Percentiles rank a stretch among this genome's conserved stretches.
Evolutionary conservation across 2,888 invertebrate species (phyloP).

Genomic region (Leptogaster cylindrica): DNA sequence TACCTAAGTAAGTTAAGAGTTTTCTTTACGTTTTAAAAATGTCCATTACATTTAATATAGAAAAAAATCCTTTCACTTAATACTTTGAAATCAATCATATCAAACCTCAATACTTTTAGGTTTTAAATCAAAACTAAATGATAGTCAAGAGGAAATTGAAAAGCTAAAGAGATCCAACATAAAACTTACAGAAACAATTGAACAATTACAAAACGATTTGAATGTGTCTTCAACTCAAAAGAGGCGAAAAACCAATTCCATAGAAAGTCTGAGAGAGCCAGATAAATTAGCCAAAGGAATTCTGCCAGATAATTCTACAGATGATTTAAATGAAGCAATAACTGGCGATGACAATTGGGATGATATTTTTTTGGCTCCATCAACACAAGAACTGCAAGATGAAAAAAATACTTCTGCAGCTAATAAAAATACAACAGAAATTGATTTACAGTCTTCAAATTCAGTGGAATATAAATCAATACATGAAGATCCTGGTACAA

Average conservation of each 20-base stretch:
- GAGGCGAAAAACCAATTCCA: conserved; percentile 38
- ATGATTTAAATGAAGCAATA: conserved; percentile 56
- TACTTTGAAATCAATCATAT: no score
- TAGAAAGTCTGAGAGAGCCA: background rate
- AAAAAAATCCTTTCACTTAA: no score
- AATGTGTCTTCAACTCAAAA: background rate
- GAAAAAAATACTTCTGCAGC: conserved; percentile 21
- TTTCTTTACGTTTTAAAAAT: no score
- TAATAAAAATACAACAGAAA: background rate
- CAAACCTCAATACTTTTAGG: conserved; percentile 11
- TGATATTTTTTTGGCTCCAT: conserved; percentile 48
- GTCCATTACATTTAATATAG: no score
- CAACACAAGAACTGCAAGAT: conserved; percentile 1
- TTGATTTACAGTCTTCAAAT: conserved; percentile 1
- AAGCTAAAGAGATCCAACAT: background rate
- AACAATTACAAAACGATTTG: background rate
- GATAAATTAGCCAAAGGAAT: background rate
- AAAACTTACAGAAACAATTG: conserved; percentile 3
- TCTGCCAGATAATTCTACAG: conserved; percentile 43
- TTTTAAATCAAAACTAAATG: conserved; percentile 29
- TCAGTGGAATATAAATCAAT: no score
- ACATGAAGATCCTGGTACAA: no score
- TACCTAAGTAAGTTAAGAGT: conserved; percentile 53
- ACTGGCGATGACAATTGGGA: conserved; percentile 49
- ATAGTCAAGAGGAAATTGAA: background rate